These are phyloP conservation scores for Otolemur garnettii DNA, from an alignment of 2,113 vertebrate species.

Conservation along the genomic window DNA sequence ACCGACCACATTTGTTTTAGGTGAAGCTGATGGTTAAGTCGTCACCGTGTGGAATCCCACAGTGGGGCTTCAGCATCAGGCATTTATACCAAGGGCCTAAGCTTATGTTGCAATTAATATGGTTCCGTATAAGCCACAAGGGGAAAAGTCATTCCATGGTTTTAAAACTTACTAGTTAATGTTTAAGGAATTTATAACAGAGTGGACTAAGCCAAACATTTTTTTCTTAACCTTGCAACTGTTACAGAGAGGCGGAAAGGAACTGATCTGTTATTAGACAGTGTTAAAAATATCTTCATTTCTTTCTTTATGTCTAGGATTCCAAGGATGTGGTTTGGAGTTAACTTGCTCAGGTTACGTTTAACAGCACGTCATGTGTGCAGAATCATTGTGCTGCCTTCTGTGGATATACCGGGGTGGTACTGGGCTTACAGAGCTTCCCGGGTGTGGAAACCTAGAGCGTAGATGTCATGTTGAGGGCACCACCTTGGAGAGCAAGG, in stretches of 20 bases:
- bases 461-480: accelerated
- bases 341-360: neutral
- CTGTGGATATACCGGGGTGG: neutral
- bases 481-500: neutral
- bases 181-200: neutral
- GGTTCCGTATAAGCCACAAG: neutral
- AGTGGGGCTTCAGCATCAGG: neutral
- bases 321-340: neutral
- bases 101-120: neutral
- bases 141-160: constrained; percentile 13
- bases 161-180: constrained; percentile 52
- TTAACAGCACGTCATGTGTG: neutral
- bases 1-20: constrained; percentile 18
- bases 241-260: neutral
- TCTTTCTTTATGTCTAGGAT: neutral
- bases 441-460: neutral
- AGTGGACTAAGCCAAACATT: neutral
- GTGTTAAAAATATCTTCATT: constrained; percentile 7
- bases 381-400: neutral
- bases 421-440: neutral
- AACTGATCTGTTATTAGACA: neutral
- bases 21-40: neutral
- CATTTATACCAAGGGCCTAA: neutral
- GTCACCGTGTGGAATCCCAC: neutral
- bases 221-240: neutral